A percentile compares a stretch with the other conserved stretches of the same genome.
phyloP scores from a whole-genome alignment of 2,888 invertebrate species.

The Phrixothrix hirtus region DNA sequence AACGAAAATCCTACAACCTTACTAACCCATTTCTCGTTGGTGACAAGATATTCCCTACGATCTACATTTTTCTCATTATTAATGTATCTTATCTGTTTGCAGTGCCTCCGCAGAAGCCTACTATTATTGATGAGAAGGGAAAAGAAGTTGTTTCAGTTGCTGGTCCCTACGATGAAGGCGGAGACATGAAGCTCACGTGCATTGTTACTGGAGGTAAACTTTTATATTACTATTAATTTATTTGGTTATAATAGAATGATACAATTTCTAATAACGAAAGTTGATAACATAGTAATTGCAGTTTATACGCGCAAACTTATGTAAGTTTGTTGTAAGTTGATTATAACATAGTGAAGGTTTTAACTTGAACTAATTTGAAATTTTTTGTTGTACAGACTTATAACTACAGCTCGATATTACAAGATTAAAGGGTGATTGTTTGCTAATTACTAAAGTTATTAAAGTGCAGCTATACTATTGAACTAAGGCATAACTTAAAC shows the following conservation, averaged over 20 bases:
- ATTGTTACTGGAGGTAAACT: slow-evolving; percentile 76
- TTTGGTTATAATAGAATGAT: too few species aligned
- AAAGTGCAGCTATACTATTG: slow-evolving; percentile 21
- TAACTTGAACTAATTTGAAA: too few species aligned
- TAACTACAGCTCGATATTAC: slow-evolving; percentile 16
- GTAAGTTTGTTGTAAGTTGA: too few species aligned
- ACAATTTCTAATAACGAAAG: too few species aligned
- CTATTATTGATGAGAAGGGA: slow-evolving; percentile 71
- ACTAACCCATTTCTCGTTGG: slow-evolving; percentile 31
- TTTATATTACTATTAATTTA: slow-evolving; percentile 2
- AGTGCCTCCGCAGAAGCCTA: slow-evolving; percentile 76
- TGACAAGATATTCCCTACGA: slow-evolving; percentile 26
- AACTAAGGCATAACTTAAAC: slow-evolving; percentile 22
- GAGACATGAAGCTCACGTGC: slow-evolving; percentile 72
- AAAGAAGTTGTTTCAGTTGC: slow-evolving; percentile 66
- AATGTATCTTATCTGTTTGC: slow-evolving; percentile 49
- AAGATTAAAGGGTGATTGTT: slow-evolving; percentile 16
- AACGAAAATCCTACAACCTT: slow-evolving; percentile 28
- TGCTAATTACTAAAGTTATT: slow-evolving; percentile 29
- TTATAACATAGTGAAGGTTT: neutral
- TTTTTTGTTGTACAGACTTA: neutral
- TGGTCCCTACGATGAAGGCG: slow-evolving; percentile 75
- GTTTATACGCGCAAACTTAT: too few species aligned
- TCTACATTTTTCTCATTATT: slow-evolving; percentile 35
- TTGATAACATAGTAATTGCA: too few species aligned